Base-by-base conservation (phyloP, 2,888 invertebrate genomes). In the Chloroclystis v-ata region DNA sequence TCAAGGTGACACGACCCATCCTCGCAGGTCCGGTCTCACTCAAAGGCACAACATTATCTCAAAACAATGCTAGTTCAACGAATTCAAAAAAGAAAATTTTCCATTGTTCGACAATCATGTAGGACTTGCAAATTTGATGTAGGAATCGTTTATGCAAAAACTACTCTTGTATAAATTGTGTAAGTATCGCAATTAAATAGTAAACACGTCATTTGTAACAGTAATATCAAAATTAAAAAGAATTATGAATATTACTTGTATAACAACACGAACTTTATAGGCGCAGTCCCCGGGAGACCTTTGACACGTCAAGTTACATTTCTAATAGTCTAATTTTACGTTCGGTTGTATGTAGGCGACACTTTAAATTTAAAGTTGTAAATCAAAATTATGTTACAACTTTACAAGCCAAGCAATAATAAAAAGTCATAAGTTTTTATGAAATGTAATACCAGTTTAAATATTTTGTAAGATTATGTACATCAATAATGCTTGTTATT, bases 1-100 rank as follows among this genome's bases (percentile, higher is more conserved):
- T 78, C 85, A 85, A 86, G 85, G 86, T 86, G 85, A 86, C 82
- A 78, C 78, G 59, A 61, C 61, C 75, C 76, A 83, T 85, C 84
- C 80, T 82, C 79, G 78, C 82, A 75, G 78, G 79, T 78, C 78
- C 79, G 77, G 76, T 75, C 75, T 60, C 54, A 51, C 58, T 58
- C 50, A 59, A 63, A 65, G 57, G 57, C 54, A 67, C 43, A 49
- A 55, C 48, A 45, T 35, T 47, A 46, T 26, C 33, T 28, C 25
- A 11, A 39, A 43, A 43, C 47, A 41, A 42, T 24, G 12, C 35
- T n/a, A 29, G 43, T 38, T 30, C 24, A 46, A 26, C 20, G 30
- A 14, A n/a, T 13, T 30, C 16, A 12, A 7, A 40, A 29, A 35
- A 25, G 7, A 28, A 39, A 24, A 13, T 20, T 43, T 41, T 10